Evolutionary conservation across 2,888 invertebrate species (phyloP).

Genomic region (Bembecia ichneumoniformis): DNA sequence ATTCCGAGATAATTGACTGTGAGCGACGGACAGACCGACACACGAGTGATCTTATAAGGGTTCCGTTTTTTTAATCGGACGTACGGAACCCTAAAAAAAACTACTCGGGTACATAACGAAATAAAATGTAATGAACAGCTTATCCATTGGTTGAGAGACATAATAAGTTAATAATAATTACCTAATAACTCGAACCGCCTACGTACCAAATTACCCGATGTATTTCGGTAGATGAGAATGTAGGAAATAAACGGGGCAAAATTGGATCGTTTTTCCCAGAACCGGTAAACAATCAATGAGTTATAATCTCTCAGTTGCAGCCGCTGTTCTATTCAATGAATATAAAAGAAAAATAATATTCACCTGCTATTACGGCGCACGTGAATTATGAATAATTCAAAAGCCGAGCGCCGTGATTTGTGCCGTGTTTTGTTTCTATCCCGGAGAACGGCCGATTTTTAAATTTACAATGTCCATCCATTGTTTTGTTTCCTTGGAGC

Average conservation of each 20-base stretch:
- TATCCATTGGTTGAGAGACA: too few relatives aligned
- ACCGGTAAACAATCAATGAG: slow-evolving; percentile 2
- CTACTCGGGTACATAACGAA: too few relatives aligned
- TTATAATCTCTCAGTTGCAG: slow-evolving; percentile 40
- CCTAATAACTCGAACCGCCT: neutral
- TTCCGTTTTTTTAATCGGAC: too few relatives aligned
- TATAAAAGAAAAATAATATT: slow-evolving; percentile 52
- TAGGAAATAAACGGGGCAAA: neutral
- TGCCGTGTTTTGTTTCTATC: neutral
- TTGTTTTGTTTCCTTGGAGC: neutral
- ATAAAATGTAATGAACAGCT: too few relatives aligned
- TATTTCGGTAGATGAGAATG: neutral
- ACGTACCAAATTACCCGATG: neutral
- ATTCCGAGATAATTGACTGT: too few relatives aligned
- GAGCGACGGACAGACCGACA: too few relatives aligned
- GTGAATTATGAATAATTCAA: slow-evolving; percentile 57
- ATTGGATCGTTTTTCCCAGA: neutral
- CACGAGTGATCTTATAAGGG: too few relatives aligned
- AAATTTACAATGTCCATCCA: neutral
- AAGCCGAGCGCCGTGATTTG: slow-evolving; percentile 3
- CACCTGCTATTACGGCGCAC: slow-evolving; percentile 42
- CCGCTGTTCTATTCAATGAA: slow-evolving; percentile 32
- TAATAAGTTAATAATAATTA: neutral
- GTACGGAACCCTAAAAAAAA: too few relatives aligned
- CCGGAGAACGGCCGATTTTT: neutral